Evolutionary conservation across 1,140 invertebrate genomes (phyloP).

Genomic region (Ericerus pela): DNA sequence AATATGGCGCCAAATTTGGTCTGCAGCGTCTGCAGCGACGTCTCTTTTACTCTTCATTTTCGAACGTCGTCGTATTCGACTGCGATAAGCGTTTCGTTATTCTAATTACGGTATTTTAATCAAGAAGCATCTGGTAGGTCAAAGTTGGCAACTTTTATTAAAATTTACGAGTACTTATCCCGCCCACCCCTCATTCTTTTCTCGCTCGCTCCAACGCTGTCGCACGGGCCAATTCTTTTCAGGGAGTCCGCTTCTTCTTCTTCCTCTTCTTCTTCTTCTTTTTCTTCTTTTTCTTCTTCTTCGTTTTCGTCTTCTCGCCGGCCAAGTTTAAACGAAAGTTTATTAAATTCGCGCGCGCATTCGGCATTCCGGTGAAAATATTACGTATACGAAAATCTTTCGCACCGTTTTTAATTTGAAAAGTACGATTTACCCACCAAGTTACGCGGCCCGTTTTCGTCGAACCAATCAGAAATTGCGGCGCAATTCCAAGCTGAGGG

Average conservation of each 20-base stretch:
- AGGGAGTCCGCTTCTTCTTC: too few relatives aligned
- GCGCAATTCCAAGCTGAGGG: too few relatives aligned
- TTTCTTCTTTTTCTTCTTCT: too few relatives aligned
- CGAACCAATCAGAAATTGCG: conserved; percentile 5
- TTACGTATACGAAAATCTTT: conserved; percentile 7
- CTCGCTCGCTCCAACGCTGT: too few relatives aligned
- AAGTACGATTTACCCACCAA: neutral
- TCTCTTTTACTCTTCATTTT: neutral
- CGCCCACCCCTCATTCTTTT: too few relatives aligned
- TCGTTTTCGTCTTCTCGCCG: too few relatives aligned
- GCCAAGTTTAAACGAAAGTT: conserved; percentile 9
- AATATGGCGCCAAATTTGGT: neutral
- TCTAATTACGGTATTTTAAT: conserved; percentile 9
- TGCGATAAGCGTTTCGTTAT: conserved; percentile 7
- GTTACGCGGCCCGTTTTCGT: too few relatives aligned
- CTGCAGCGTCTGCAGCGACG: neutral
- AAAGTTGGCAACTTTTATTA: conserved; percentile 8
- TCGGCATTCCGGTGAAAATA: neutral
- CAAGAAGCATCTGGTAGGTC: conserved; percentile 8
- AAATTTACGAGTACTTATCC: too few relatives aligned
- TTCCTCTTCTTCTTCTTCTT: too few relatives aligned
- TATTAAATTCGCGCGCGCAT: conserved; percentile 12
- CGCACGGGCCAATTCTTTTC: too few relatives aligned
- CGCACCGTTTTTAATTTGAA: conserved; percentile 5
- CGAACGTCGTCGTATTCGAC: too few relatives aligned